Base-by-base conservation (phyloP, 1,140 invertebrate species). In the Drosophila saltans region DNA sequence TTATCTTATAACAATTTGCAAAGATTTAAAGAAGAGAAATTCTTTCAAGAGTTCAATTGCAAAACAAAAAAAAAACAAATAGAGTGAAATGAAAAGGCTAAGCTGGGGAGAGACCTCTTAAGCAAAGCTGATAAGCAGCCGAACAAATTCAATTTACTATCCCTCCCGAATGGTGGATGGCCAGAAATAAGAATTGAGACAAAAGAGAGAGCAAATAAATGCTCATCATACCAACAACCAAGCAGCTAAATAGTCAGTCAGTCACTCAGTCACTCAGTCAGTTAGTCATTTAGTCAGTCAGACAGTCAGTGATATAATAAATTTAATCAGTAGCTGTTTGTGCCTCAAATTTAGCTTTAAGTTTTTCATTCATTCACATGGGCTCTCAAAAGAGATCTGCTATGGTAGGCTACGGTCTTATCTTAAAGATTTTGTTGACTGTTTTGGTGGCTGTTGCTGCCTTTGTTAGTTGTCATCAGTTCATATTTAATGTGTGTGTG, bases 121-220 rank as follows among this genome's bases (percentile, higher is more conserved):
- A 60, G 66, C 66, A 61, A 45, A 69, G 33, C 66, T 58, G 60
- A 73, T 66, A 73, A 69, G 71, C 71, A 69, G 56, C 41, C 45
- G 26, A 69, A 30, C 56, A 43, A 76, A 76, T 69, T 69, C 66
- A 75, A 76, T 76, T 69, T 76, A 39, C 39, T 52, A 39, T 28
- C 59, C 59, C 24, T 74, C 58, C 21, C 10, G 8, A 52, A 52
- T 52, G 45, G 45, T 40, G 21, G 45, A 63, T 45, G 61, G 41
- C 36, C 39, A 11, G 61, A 21, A 57, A 68, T 74, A 74, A 62
- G 64, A 41, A 43, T 43, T 61, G 28, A 21, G 16, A 33, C 24
- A 10, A 10, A 41, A 43, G 28, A 43, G 28, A 43, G 69, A 9
- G 59, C 45, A 24, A 55, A 30, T 21, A 56, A 63, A 63, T 62